Base-by-base conservation (phyloP, 2,888 invertebrate genomes). In the Gryllus longicercus region DNA sequence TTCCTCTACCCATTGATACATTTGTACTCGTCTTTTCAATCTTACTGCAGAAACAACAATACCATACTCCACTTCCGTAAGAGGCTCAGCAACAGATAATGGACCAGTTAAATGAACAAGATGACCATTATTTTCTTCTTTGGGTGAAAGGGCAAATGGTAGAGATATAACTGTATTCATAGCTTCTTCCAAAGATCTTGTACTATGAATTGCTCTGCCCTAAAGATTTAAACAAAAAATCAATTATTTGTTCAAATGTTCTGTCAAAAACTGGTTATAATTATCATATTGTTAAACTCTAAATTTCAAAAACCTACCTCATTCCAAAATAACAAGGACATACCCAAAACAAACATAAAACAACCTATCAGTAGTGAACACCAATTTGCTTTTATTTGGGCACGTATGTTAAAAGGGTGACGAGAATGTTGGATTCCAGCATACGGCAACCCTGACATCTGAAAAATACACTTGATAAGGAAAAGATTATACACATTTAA, bases 1-100 rank as follows among this genome's bases (percentile, higher is more conserved):
- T 85, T 95, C 94, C 84, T 97, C 96, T 80, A 96, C 91, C 97
- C 97, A 97, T 85, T 97, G 97, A 86, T 93, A 97, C 95, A 97
- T 96, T 87, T 97, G 96, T 0, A 96, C 96, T 80, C 95, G 89
- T 81, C 96, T 91, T 85, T 93, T 93, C 50, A 97, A 87, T 86
- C 96, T 96, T 0, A 96, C 95, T 3, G 96, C 93, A 84, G 93
- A 91, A 2, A 97, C 92, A 82, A 94, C 93, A 78, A 97, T 92
- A 81, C 95, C 95, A 86, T 96, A 97, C 82, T 94, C 94, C 0
- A 93, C 93, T 85, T 96, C 96, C 0, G 94, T 93, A 80, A 96
- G 89, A 11, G 96, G 96, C 85, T 96, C 95, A 14, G 93, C 90
- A 77, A 96, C 90, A 16, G 90, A 87, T 23, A 97, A 87, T 0